Base-by-base conservation (phyloP, 2,113 vertebrate genomes). In the Indicator indicator region DNA sequence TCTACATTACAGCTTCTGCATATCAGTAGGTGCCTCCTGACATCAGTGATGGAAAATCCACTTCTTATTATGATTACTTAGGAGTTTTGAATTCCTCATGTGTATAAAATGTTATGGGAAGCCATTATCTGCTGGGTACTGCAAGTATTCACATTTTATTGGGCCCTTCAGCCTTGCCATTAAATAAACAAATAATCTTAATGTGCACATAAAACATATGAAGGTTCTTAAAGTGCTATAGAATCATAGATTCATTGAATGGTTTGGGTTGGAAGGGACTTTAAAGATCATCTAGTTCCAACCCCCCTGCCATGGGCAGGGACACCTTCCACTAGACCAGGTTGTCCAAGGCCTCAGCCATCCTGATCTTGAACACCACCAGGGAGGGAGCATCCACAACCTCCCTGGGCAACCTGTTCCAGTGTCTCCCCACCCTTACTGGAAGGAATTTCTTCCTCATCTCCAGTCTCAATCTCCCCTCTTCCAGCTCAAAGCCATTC, bases 111-210 rank as follows among this genome's bases (percentile, higher is more conserved):
- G 58, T 96, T 96, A 96, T 95, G 88, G 94, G 93, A 90, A 94
- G 94, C 73, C 93, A 95, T 96, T 96, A 95, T 84, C 70, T 73
- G 95, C 73, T 81, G 72, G 88, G 77, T 95, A 88, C 80, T 92
- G 94, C 76, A 72, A 86, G 80, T 90, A 90, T 93, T 96, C 94
- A 93, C 88, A 46, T 96, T 97, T 96, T 96, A 97, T 96, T 95
- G 89, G 95, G 76, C 93, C 86, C 86, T 93, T 97, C 95, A 97
- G 83, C 83, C 65, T 78, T 88, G 83, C 86, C 94, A 86, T 97
- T 96, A 95, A 95, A 94, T 97, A 95, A 96, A 96, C 95, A 97
- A 97, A 95, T 94, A 96, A 90, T 96, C 95, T 88, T 96, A 97
- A 94, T 84, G 86, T 55, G 44, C 81, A 94, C 80, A 69, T 95